Base-by-base conservation (phyloP, 2,888 invertebrate species). In the Furcula furcula region DNA sequence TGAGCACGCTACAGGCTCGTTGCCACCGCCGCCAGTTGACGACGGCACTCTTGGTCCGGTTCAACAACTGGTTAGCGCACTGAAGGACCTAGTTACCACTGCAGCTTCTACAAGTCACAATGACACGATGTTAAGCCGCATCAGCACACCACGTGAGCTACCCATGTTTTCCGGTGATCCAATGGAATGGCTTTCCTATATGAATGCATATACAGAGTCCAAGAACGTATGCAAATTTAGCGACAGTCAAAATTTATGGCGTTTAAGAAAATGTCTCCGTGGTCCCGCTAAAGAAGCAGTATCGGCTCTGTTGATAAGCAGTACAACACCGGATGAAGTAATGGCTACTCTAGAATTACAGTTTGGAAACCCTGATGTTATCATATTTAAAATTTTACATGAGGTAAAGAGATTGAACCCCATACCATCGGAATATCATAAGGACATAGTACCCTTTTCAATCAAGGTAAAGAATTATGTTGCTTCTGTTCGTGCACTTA, bases 391-490 rank as follows among this genome's bases (percentile, higher is more conserved):
- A 14, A 31, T 34, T 2, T 2, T 34, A 13, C 3, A 20, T 1
- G 34, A 39, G 7, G 28, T 39, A 4, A 31, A 19, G 14, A 39
- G 25, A 13, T 7, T 39, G 5, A 23, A 6, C 2, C 31, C 28
- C 2, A 13, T 36, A 22, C 14, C 27, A 6, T 28, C 40, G 15
- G 43, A 51, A 18, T 51, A 55, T 23, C 44, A 53, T 7, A 45
- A 37, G 12, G 43, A 52, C 5, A 47, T 53, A 4, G 46, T 56
- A 5, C 11, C 12, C 3, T 53, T 55, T 22, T 36, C 52, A 2
- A 21, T 46, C 1, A 55, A 55, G 37, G 34, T 55, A 2, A 32
- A 42, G 5, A 49, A 56, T 20, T 49, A 14, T 29, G 47, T 50
- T 3, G 36, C 36, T n/a, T 39, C 49, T 6, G 42, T 48, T 15